Evolutionary conservation across 2,797 vertebrate genomes (phyloP).

Genomic region (Clarias laeviceps): DNA sequence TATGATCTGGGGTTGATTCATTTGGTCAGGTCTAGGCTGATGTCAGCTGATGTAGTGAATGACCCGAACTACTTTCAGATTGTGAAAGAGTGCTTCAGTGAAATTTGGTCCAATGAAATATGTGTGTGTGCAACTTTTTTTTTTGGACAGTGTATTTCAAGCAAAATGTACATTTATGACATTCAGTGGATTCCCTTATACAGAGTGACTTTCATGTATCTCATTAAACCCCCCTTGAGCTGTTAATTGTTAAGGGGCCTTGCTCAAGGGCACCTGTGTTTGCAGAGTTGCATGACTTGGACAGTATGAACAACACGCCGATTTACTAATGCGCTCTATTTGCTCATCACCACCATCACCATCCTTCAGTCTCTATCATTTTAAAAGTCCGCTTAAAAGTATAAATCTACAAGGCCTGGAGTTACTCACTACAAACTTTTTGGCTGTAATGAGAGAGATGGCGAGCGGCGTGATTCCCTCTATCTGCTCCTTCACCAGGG

Average conservation of each 20-base stretch:
- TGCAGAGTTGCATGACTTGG: too few relatives aligned
- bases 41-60: too few relatives aligned
- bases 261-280: neutral
- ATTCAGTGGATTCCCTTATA: neutral
- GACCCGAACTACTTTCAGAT: too few relatives aligned
- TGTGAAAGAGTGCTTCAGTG: too few relatives aligned
- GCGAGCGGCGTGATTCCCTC: conserved; percentile 74
- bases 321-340: too few relatives aligned
- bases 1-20: too few relatives aligned
- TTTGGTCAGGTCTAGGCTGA: too few relatives aligned
- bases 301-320: too few relatives aligned
- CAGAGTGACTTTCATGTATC: neutral
- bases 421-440: conserved; percentile 75
- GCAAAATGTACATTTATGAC: neutral
- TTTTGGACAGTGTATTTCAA: neutral
- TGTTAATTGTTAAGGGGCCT: too few relatives aligned
- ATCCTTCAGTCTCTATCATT: neutral
- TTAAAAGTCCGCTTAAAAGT: neutral
- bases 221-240: neutral
- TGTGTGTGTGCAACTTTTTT: too few relatives aligned
- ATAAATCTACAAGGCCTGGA: neutral
- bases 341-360: neutral
- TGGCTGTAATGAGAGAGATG: conserved; percentile 67
- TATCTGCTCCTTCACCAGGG: conserved; percentile 77
- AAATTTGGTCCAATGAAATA: too few relatives aligned